Evolutionary conservation across 2,113 vertebrate genomes (phyloP), one percentile per base, ranked within the genome.

Genomic region (Hemibagrus wyckioides): DNA sequence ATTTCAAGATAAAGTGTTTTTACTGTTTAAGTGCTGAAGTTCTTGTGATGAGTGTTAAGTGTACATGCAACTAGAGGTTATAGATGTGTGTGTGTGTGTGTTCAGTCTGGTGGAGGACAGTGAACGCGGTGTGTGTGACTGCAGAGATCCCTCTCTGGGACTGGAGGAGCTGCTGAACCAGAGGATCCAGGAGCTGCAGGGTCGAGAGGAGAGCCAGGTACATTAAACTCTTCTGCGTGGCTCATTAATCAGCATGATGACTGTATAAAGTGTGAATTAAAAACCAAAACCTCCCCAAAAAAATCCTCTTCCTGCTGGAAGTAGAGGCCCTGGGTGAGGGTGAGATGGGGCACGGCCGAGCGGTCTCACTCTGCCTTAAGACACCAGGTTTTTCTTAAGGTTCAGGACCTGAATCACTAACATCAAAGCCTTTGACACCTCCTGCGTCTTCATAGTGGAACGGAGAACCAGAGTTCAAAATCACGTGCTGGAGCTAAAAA

Each of bases 161-260:
- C 92, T 98, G 82, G 96, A 97, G 89, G 96, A 96, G 50, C 91
- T 97, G 30, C 93, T 98, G 2, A 95, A 89, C 4, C 95, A 96
- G 71, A 92, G 95, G 84, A 92, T 93, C 39, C 92, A 87, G 89
- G 94, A 96, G 44, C 94, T 98, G 75, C 93, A 94, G 89, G 95
- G 96, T 73, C 95, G 91, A 48, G 97, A 97, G 36, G 97, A 97
- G 89, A 96, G 95, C 92, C 96, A 96, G 96, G 97, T 97, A 21
- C 1, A 54, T 36, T 82, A 54, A 33, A 2, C 44, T 54, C 85
- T 59, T 36, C 1, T 11, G 52, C 8, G 13, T 48, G 23, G 28
- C 28, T 25, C 13, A 5, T 61, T 17, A 54, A 6, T 56, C 19
- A 56, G 54, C 19, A 21, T 8, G 3, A 17, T 5, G 17, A 56